Evolutionary conservation across 2,113 vertebrate species (phyloP).

Genomic region (Malaclemys terrapin): DNA sequence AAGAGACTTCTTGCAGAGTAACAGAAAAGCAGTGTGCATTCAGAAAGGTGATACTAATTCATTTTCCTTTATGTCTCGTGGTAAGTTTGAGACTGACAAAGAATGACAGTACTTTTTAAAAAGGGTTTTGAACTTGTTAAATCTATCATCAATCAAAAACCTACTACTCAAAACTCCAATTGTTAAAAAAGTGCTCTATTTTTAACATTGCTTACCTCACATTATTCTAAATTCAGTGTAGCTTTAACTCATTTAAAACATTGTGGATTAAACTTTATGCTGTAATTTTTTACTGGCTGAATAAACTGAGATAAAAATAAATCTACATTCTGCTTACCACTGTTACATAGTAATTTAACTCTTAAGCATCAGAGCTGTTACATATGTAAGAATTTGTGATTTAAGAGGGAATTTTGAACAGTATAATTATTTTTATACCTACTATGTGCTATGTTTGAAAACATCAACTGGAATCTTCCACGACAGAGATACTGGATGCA

Average conservation of each 20-base stretch:
- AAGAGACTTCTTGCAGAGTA: background rate
- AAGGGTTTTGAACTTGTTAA: slow-evolving; percentile 2
- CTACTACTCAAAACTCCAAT: background rate
- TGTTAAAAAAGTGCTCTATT: slow-evolving; percentile 16
- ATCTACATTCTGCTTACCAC: slow-evolving; percentile 2
- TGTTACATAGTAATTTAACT: slow-evolving; percentile 36
- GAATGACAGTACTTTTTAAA: slow-evolving; percentile 20
- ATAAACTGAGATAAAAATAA: slow-evolving; percentile 32
- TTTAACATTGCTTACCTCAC: background rate
- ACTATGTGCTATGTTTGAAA: background rate
- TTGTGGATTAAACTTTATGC: background rate
- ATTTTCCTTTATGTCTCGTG: background rate
- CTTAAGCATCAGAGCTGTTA: background rate
- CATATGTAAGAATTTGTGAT: background rate
- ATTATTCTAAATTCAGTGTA: background rate
- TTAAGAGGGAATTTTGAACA: background rate
- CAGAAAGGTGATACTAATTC: slow-evolving; percentile 13
- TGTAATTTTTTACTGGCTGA: background rate
- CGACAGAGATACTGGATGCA: background rate
- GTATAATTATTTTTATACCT: background rate
- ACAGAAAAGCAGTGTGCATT: slow-evolving; percentile 15
- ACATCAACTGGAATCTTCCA: background rate
- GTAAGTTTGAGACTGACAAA: background rate
- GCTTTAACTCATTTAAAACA: slow-evolving; percentile 11
- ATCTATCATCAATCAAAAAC: slow-evolving; percentile 23